Conservation (phyloP, 2,113 vertebrate genomes). For the Pseudorhombus dupliciocellatus region DNA sequence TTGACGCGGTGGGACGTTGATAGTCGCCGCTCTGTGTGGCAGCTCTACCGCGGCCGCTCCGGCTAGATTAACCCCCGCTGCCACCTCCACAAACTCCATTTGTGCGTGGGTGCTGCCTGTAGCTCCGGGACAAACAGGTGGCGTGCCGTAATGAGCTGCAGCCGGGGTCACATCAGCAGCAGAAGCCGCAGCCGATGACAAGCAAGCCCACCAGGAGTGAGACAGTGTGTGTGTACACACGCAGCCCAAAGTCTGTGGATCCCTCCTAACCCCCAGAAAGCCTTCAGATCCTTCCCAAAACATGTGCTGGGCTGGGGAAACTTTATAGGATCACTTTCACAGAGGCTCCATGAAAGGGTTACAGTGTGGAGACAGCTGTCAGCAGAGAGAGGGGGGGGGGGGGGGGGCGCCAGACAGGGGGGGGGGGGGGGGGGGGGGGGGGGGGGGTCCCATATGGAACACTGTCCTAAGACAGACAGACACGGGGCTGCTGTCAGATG, state of each 20-base stretch:
- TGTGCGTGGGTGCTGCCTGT: slow-evolving; percentile 38
- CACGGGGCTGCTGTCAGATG: slow-evolving; percentile 44
- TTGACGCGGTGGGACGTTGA: slow-evolving; percentile 63
- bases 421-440: neutral
- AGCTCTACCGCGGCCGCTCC: slow-evolving; percentile 53
- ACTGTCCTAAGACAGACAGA: slow-evolving; percentile 53
- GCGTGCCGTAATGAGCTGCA: slow-evolving; percentile 81
- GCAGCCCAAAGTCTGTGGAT: slow-evolving; percentile 20
- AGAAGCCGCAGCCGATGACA: slow-evolving; percentile 69
- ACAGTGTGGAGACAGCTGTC: slow-evolving; percentile 77
- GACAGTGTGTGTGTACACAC: neutral
- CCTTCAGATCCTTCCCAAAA: slow-evolving; percentile 36
- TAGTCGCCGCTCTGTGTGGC: slow-evolving; percentile 58
- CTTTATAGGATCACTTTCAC: slow-evolving; percentile 61
- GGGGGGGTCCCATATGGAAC: slow-evolving; percentile 44
- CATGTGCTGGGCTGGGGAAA: slow-evolving; percentile 42
- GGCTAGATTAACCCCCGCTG: slow-evolving; percentile 71
- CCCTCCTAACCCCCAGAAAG: slow-evolving; percentile 15
- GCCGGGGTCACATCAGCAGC: slow-evolving; percentile 76
- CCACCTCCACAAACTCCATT: slow-evolving; percentile 60
- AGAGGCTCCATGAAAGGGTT: slow-evolving; percentile 65
- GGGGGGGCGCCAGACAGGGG: neutral
- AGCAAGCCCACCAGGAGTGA: slow-evolving; percentile 73
- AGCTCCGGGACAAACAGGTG: slow-evolving; percentile 83
- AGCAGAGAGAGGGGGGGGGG: slow-evolving; percentile 31